Evolutionary conservation across 2,797 vertebrate species (phyloP).

Genomic region (Setipinna tenuifilis): DNA sequence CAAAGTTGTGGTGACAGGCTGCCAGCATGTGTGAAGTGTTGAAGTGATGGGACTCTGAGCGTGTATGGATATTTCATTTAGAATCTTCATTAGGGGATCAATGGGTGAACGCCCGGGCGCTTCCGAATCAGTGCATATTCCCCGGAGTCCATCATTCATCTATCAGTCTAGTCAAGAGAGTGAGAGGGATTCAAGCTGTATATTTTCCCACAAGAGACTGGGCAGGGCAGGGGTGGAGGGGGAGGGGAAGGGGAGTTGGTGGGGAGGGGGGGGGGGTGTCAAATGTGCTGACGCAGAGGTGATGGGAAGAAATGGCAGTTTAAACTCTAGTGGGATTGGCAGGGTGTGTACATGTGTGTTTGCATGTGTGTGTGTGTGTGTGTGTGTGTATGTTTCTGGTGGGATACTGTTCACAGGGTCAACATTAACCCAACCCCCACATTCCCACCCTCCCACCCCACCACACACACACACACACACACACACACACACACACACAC

Average conservation of each 20-base stretch:
- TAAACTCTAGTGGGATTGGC: background rate
- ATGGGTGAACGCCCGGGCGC: background rate
- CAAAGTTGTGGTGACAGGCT: background rate
- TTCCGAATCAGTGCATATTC: slow-evolving; percentile 6
- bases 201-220: background rate
- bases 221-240: background rate
- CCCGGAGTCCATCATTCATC: background rate
- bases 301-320: slow-evolving; percentile 7
- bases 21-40: background rate
- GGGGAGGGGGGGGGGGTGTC: background rate
- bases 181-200: background rate
- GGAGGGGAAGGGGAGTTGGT: background rate
- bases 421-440: background rate
- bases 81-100: slow-evolving; percentile 5
- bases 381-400: too few species aligned
- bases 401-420: background rate
- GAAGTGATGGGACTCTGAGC: background rate
- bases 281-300: background rate
- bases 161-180: background rate
- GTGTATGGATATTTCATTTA: slow-evolving; percentile 6
- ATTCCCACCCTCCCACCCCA: background rate
- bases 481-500: slow-evolving; percentile 18
- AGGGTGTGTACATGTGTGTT: too few species aligned
- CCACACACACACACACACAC: too few species aligned
- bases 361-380: too few species aligned